Conservation (phyloP, 2,888 invertebrate genomes). For the Phaedon cochleariae region DNA sequence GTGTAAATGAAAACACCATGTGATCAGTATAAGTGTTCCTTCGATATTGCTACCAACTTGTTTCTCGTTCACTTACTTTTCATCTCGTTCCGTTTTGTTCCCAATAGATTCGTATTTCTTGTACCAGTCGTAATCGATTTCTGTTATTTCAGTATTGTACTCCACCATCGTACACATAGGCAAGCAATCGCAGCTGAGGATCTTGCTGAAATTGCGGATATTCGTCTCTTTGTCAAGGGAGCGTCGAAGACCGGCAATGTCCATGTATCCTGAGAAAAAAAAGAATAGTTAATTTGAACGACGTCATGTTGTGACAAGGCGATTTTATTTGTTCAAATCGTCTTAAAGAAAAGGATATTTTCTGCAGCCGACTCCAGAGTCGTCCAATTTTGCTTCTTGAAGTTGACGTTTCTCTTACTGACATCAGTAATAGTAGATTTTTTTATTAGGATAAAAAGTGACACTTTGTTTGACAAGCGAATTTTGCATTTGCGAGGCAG, state of each 20-base stretch:
- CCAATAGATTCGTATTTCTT: conserved; percentile 41
- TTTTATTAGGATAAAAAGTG: too few relatives aligned
- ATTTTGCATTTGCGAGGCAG: too few relatives aligned
- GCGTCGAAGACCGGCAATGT: conserved; percentile 31
- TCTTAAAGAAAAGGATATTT: too few relatives aligned
- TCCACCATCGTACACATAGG: conserved; percentile 58
- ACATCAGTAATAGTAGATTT: too few relatives aligned
- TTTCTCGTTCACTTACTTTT: conserved; percentile 37
- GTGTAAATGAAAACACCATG: neutral
- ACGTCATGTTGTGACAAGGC: too few relatives aligned
- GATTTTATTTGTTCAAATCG: too few relatives aligned
- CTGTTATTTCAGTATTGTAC: conserved; percentile 59
- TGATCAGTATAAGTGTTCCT: neutral
- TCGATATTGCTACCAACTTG: neutral
- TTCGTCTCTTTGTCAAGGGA: conserved; percentile 29
- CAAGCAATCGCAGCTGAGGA: conserved; percentile 56
- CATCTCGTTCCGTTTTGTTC: conserved; percentile 33
- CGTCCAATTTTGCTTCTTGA: too few relatives aligned
- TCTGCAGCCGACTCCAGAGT: too few relatives aligned
- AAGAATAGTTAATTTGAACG: neutral
- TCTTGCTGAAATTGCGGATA: conserved; percentile 25
- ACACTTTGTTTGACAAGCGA: too few relatives aligned
- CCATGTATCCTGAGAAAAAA: conserved; percentile 28
- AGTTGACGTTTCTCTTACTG: too few relatives aligned
- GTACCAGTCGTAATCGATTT: conserved; percentile 54